These are phyloP conservation scores for Julus scandinavius DNA, from an alignment of 2,888 invertebrate species.

Conservation along the genomic window DNA sequence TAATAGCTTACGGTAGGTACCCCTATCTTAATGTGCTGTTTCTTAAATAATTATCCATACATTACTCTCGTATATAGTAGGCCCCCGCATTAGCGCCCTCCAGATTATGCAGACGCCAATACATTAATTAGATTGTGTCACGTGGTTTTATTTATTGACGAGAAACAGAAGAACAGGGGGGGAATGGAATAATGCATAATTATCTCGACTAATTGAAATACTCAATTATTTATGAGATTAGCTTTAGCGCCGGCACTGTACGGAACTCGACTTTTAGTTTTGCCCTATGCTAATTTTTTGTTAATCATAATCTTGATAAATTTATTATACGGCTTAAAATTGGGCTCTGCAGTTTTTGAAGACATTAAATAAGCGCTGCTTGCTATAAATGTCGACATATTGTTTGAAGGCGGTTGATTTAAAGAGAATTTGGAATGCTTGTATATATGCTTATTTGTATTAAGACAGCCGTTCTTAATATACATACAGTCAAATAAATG, in stretches of 20 bases:
- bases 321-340: constrained; percentile 12
- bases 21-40: background rate
- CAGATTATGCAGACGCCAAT: constrained; percentile 3
- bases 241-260: background rate
- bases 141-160: constrained; percentile 39
- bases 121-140: constrained; percentile 16
- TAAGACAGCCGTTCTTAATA: background rate
- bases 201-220: constrained; percentile 38
- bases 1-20: constrained; percentile 29
- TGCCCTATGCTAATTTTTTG: background rate
- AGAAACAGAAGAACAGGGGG: background rate
- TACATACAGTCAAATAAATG: too few species aligned
- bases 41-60: constrained; percentile 30
- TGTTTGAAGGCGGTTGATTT: background rate
- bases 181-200: constrained; percentile 3
- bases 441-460: background rate
- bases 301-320: constrained; percentile 6
- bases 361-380: background rate
- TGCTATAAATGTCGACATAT: background rate
- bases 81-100: background rate
- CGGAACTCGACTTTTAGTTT: background rate
- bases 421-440: background rate
- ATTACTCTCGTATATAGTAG: background rate
- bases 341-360: background rate
- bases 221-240: constrained; percentile 35